A percentile compares a stretch with the other conserved stretches of the same genome.
Conservation (phyloP, 2,113 vertebrate species). For the Tupaia tana region DNA sequence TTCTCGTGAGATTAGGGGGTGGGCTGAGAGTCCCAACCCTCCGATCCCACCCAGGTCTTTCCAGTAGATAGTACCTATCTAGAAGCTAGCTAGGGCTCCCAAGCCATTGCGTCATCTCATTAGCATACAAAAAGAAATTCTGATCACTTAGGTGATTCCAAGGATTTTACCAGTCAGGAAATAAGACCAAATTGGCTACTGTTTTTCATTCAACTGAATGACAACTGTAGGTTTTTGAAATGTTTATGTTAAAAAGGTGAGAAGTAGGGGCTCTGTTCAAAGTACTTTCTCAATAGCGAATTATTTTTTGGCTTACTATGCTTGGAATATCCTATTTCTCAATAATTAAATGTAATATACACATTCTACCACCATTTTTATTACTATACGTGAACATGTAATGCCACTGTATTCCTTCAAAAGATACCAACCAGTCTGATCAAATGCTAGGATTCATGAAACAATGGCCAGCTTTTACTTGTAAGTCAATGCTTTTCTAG, state of each 20-base stretch:
- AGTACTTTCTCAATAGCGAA: not conserved
- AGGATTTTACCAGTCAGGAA: not conserved
- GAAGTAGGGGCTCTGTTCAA: not conserved
- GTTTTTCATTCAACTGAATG: not conserved
- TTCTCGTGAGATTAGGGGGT: not conserved
- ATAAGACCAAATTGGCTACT: not conserved
- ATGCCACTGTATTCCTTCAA: not conserved
- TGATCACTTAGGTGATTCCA: not conserved
- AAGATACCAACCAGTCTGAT: not conserved
- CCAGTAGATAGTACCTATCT: not conserved
- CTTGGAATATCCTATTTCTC: not conserved
- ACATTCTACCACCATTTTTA: not conserved
- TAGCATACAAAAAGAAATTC: not conserved
- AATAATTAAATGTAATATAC: not conserved
- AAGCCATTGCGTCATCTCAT: not conserved
- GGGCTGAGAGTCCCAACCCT: not conserved
- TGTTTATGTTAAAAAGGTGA: not conserved
- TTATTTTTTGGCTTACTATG: not conserved
- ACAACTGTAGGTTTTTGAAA: not conserved
- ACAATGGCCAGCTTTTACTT: not conserved
- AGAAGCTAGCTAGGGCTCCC: not conserved
- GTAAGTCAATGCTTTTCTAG: not conserved
- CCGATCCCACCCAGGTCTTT: not conserved
- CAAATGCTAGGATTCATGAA: not conserved
- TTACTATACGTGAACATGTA: not conserved